Evolutionary conservation across 2,113 vertebrate species (phyloP).

Genomic region (Sturnus vulgaris): DNA sequence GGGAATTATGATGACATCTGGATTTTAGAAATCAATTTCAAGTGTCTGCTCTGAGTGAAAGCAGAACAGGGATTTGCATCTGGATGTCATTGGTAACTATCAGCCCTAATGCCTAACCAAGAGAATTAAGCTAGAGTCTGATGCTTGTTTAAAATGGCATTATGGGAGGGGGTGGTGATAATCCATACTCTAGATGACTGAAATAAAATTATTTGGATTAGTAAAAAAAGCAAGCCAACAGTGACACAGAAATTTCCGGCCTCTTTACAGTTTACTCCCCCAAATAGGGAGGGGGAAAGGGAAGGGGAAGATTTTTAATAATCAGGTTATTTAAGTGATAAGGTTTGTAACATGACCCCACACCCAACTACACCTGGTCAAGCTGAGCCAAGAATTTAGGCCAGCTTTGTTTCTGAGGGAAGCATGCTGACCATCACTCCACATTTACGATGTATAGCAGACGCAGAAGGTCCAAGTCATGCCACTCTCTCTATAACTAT

Average conservation of each 20-base stretch:
- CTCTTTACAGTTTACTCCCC: background rate
- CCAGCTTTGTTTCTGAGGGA: background rate
- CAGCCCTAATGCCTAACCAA: constrained; percentile 5
- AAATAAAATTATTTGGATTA: background rate
- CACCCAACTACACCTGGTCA: background rate
- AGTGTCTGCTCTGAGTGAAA: background rate
- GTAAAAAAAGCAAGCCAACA: background rate
- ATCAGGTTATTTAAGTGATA: background rate
- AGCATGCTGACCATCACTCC: background rate
- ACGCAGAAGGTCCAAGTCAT: background rate
- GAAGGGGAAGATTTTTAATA: background rate
- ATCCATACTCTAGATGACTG: background rate
- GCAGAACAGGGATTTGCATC: constrained; percentile 15
- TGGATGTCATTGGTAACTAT: background rate
- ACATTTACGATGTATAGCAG: background rate
- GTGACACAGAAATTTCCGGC: background rate
- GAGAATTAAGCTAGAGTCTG: background rate
- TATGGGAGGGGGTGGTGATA: background rate
- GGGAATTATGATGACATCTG: constrained; percentile 24
- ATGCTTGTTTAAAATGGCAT: background rate
- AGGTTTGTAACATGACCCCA: background rate
- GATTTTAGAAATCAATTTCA: constrained; percentile 33
- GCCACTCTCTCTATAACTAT: background rate
- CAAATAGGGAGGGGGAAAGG: background rate
- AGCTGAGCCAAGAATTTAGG: background rate